Conservation (phyloP, 2,113 vertebrate genomes). For the Oryzias javanicus region DNA sequence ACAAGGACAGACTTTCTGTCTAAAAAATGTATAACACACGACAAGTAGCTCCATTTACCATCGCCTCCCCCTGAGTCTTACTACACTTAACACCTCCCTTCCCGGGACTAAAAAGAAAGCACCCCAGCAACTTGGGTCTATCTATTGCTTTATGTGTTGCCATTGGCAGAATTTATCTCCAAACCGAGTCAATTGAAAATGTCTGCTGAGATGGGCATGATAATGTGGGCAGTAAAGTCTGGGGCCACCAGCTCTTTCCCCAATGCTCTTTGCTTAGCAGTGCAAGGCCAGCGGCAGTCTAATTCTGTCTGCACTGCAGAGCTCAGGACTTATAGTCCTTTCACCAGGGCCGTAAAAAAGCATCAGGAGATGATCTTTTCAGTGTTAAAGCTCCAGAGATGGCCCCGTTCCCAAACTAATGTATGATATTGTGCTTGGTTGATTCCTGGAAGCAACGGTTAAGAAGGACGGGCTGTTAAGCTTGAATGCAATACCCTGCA, state of each 20-base stretch:
- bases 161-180: conserved; percentile 46
- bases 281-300: conserved; percentile 47
- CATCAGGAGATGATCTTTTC: conserved; percentile 41
- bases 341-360: conserved; percentile 46
- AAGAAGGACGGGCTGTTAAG: conserved; percentile 21
- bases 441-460: conserved; percentile 23
- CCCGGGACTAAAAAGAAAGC: conserved; percentile 26
- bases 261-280: conserved; percentile 39
- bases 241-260: conserved; percentile 66
- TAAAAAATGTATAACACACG: conserved; percentile 31
- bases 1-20: conserved; percentile 11
- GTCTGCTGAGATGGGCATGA: conserved; percentile 59
- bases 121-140: conserved; percentile 50
- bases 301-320: conserved; percentile 45
- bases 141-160: conserved; percentile 46
- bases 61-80: conserved; percentile 23
- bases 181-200: conserved; percentile 54
- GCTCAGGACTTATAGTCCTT: conserved; percentile 53
- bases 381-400: conserved; percentile 41
- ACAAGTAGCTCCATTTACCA: conserved; percentile 36
- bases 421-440: conserved; percentile 21
- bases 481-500: conserved; percentile 29
- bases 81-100: conserved; percentile 27
- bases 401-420: conserved; percentile 28
- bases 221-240: conserved; percentile 58